Conservation (phyloP, 92 coral and sea anemone genomes). For the Epizoanthus fatuus region DNA sequence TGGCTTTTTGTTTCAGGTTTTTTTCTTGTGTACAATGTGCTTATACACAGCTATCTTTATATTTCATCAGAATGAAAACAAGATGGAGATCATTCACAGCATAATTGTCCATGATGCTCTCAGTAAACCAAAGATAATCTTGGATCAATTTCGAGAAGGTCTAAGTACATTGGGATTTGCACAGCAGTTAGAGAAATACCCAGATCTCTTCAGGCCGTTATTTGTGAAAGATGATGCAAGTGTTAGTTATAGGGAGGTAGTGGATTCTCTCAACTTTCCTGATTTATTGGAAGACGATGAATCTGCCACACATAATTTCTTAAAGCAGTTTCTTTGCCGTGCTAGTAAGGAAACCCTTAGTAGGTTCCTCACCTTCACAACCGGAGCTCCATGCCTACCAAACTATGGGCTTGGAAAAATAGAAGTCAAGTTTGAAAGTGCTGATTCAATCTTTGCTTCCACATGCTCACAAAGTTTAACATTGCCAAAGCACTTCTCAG, state of each 20-base stretch:
- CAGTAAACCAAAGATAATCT: conserved; percentile 7
- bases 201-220: no score
- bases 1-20: no score
- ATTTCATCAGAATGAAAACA: conserved; percentile 21
- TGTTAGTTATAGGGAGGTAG: no score
- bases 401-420: conserved; percentile 69
- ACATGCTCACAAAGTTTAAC: conserved; percentile 49
- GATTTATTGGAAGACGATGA: background rate
- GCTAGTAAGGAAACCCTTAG: background rate
- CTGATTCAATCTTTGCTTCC: conserved; percentile 59
- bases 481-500: conserved; percentile 47
- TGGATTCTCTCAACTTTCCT: background rate
- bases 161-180: conserved; percentile 10
- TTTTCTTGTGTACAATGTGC: no score
- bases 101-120: conserved; percentile 15
- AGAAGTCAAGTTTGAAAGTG: conserved; percentile 46
- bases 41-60: background rate
- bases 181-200: no score
- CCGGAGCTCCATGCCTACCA: conserved; percentile 62
- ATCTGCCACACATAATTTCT: background rate
- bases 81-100: conserved; percentile 17
- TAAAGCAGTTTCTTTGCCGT: background rate
- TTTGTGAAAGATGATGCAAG: no score
- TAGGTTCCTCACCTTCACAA: conserved; percentile 42
- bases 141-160: conserved; percentile 26